Percentiles rank a stretch among this genome's conserved stretches.
phyloP scores from a whole-genome alignment of 2,797 vertebrate species.

The Vespertilio murinus region DNA sequence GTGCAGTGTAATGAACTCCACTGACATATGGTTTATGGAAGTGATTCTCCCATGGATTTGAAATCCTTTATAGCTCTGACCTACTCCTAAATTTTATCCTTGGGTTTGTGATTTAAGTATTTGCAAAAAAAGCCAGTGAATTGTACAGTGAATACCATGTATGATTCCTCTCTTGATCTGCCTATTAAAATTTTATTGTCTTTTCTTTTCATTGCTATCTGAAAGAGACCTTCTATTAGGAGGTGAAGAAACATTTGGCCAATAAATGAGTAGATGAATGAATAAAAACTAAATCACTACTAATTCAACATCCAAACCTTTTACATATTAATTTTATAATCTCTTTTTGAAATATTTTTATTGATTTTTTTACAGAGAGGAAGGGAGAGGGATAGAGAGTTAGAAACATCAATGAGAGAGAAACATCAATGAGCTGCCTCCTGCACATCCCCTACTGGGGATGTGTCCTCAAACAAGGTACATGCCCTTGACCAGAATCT shows the following conservation, averaged over 20 bases:
- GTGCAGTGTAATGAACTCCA: neutral
- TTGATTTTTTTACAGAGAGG: too few relatives aligned
- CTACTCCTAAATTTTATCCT: constrained; percentile 11
- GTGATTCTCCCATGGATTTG: neutral
- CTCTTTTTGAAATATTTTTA: too few relatives aligned
- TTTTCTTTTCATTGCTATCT: neutral
- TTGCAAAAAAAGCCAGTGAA: constrained; percentile 1
- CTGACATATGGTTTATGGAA: neutral
- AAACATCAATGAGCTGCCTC: too few relatives aligned
- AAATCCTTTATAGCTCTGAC: constrained; percentile 2
- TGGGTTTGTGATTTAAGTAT: constrained; percentile 31
- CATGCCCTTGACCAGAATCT: too few relatives aligned
- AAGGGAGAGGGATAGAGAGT: too few relatives aligned
- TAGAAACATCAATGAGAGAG: too few relatives aligned
- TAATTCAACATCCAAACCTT: neutral
- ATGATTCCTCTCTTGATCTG: neutral
- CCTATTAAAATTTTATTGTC: neutral
- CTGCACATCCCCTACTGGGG: too few relatives aligned
- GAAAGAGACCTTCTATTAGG: neutral
- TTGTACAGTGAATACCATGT: neutral
- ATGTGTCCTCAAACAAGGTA: too few relatives aligned
- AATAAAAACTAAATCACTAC: neutral
- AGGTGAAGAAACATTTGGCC: neutral
- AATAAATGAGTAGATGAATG: neutral
- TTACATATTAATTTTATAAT: neutral